These are phyloP conservation scores for Ammodytes marinus DNA, from an alignment of 2,113 vertebrate species.

Conservation along the genomic window DNA sequence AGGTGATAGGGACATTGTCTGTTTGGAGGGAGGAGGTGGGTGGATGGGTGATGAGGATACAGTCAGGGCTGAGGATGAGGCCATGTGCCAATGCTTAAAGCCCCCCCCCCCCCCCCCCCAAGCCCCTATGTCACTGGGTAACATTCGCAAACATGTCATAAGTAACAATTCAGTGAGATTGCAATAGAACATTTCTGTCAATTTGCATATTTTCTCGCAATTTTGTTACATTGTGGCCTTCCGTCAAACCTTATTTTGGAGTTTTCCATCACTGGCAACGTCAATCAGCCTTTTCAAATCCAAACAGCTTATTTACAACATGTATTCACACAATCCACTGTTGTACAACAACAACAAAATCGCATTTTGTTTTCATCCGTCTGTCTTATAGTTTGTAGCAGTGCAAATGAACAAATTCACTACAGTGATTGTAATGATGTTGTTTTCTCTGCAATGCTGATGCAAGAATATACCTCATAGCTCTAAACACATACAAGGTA, in stretches of 20 bases:
- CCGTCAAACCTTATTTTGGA: background rate
- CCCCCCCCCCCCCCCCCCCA: too few relatives aligned
- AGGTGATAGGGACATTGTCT: conserved; percentile 59
- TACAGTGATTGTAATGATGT: too few relatives aligned
- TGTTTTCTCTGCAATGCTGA: too few relatives aligned
- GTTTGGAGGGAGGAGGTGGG: conserved; percentile 36
- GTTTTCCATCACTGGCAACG: background rate
- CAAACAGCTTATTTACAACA: background rate
- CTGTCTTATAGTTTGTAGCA: background rate
- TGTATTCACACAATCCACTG: background rate
- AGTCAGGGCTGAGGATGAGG: background rate
- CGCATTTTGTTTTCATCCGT: too few relatives aligned
- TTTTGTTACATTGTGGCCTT: background rate
- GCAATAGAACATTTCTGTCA: too few relatives aligned
- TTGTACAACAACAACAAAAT: background rate
- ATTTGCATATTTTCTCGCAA: too few relatives aligned
- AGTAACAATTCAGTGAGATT: too few relatives aligned
- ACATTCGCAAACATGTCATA: too few relatives aligned
- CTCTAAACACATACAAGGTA: too few relatives aligned
- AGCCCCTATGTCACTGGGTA: too few relatives aligned
- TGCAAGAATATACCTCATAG: too few relatives aligned
- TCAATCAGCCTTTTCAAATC: background rate
- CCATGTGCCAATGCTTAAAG: background rate
- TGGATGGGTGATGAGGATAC: conserved; percentile 4
- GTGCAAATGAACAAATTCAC: background rate